Conservation (phyloP, 2,113 vertebrate species). For the Sinocyclocheilus maitianheensis region DNA sequence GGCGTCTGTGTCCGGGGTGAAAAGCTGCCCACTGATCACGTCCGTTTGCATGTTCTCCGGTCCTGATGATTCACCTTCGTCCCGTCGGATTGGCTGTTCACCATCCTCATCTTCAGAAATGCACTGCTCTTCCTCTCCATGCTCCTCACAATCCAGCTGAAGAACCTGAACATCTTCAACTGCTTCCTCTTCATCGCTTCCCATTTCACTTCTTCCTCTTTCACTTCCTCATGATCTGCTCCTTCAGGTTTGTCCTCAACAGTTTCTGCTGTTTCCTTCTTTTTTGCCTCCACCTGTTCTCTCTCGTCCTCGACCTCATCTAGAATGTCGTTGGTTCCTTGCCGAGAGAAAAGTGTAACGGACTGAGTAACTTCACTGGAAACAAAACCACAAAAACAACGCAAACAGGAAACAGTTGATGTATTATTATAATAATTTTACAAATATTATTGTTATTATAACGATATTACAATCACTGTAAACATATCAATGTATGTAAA, state of each 20-base stretch:
- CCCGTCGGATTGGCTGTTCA: neutral
- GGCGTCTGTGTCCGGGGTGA: slow-evolving; percentile 83
- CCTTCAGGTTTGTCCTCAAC: slow-evolving; percentile 38
- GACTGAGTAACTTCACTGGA: slow-evolving; percentile 91
- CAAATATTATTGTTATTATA: too few species aligned
- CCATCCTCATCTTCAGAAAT: slow-evolving; percentile 11
- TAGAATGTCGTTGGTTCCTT: slow-evolving; percentile 94
- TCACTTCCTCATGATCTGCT: slow-evolving; percentile 19
- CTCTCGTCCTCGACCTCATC: slow-evolving; percentile 92
- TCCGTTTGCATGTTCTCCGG: slow-evolving; percentile 68
- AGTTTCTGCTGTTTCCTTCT: neutral
- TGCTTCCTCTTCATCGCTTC: slow-evolving; percentile 27
- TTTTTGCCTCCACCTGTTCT: slow-evolving; percentile 69
- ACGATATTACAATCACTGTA: neutral
- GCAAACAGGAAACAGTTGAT: neutral
- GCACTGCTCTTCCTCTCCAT: slow-evolving; percentile 24
- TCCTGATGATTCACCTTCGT: slow-evolving; percentile 55
- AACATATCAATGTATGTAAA: neutral
- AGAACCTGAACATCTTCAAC: neutral
- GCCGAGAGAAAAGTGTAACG: slow-evolving; percentile 89
- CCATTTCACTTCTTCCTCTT: neutral
- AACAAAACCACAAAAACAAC: slow-evolving; percentile 29
- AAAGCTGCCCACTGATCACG: slow-evolving; percentile 60
- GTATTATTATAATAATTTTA: too few species aligned
- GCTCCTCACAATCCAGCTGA: slow-evolving; percentile 22